These are phyloP conservation scores for Agrilus mali DNA, from an alignment of 2,888 invertebrate genomes.

Conservation along the genomic window DNA sequence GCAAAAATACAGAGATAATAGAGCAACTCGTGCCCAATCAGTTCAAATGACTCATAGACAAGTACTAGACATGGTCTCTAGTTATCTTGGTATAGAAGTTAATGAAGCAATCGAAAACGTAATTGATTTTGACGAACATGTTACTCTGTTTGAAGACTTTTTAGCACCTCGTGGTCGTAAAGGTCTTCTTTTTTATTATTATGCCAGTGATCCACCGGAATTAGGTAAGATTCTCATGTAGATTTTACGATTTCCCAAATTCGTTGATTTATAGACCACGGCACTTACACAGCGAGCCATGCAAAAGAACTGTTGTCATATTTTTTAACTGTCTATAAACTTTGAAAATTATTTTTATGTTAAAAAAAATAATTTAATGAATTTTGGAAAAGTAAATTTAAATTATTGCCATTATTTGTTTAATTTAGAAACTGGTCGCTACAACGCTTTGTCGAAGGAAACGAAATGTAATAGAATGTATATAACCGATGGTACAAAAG, in stretches of 20 bases:
- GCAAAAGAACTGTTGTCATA: too few species aligned
- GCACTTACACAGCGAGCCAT: too few species aligned
- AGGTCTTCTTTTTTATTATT: conserved; percentile 54
- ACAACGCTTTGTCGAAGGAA: conserved; percentile 28
- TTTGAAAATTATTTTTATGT: background rate
- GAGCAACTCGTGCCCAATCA: conserved; percentile 34
- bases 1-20: conserved; percentile 49
- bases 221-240: too few species aligned
- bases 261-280: too few species aligned
- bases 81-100: conserved; percentile 39
- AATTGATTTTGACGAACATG: conserved; percentile 50
- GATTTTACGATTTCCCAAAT: too few species aligned
- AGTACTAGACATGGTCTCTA: conserved; percentile 53
- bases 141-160: conserved; percentile 48
- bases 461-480: conserved; percentile 41
- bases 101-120: conserved; percentile 56
- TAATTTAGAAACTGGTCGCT: conserved; percentile 49
- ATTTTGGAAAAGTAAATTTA: too few species aligned
- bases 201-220: conserved; percentile 49
- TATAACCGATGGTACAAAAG: conserved; percentile 46
- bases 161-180: conserved; percentile 43
- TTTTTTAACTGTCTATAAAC: too few species aligned
- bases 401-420: conserved; percentile 4
- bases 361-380: too few species aligned
- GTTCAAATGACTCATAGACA: conserved; percentile 47